A percentile compares a stretch with the other conserved stretches of the same genome.
These are phyloP conservation scores for Zoroaster sp. DNA, from an alignment of 53 echinoderm and acorn worm genomes.

Conservation along the genomic window DNA sequence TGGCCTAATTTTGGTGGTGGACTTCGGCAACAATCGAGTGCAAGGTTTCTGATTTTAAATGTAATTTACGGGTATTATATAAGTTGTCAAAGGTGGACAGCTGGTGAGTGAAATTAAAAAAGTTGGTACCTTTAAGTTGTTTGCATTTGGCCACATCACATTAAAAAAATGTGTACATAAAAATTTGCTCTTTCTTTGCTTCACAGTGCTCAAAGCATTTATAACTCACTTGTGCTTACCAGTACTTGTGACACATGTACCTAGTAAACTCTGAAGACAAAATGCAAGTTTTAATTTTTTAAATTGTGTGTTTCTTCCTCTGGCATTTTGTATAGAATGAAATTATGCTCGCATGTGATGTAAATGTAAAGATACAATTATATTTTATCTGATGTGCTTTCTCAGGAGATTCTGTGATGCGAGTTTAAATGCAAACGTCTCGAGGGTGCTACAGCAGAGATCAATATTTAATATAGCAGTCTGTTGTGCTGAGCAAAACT, in stretches of 20 bases:
- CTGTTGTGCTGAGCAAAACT: slow-evolving; percentile 19
- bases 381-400: slow-evolving; percentile 69
- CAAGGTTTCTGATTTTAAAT: slow-evolving; percentile 87
- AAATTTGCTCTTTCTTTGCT: slow-evolving; percentile 7
- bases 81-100: slow-evolving; percentile 29
- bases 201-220: slow-evolving; percentile 67
- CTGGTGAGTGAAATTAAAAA: neutral
- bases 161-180: slow-evolving; percentile 48
- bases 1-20: slow-evolving; percentile 95
- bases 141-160: slow-evolving; percentile 61
- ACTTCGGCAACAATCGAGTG: slow-evolving; percentile 98
- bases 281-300: slow-evolving; percentile 39
- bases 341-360: slow-evolving; percentile 54
- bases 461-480: slow-evolving; percentile 4
- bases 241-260: slow-evolving; percentile 53
- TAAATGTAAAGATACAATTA: slow-evolving; percentile 61
- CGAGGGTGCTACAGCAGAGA: slow-evolving; percentile 32
- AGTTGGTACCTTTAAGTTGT: slow-evolving; percentile 46
- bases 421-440: slow-evolving; percentile 52
- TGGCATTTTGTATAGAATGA: slow-evolving; percentile 37
- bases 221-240: slow-evolving; percentile 48
- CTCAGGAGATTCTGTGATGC: slow-evolving; percentile 64
- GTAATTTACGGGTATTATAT: slow-evolving; percentile 62
- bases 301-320: slow-evolving; percentile 24
- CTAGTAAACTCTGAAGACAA: neutral